Conservation (phyloP, 2,113 vertebrate genomes). For the Trogon surrucura region DNA sequence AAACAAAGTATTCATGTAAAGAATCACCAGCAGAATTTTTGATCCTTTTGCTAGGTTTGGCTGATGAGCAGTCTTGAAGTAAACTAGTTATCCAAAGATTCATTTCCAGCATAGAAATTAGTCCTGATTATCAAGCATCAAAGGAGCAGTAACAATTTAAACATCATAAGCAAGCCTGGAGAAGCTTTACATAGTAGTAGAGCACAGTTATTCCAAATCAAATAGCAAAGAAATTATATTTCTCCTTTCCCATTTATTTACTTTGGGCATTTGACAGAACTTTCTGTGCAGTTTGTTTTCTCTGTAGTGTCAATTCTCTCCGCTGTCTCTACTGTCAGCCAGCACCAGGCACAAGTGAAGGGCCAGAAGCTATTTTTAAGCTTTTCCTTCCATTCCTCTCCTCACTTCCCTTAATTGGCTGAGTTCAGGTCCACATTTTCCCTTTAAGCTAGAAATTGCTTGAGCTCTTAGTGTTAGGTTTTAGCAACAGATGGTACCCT, state of each 20-base stretch:
- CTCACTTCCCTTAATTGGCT: slow-evolving; percentile 18
- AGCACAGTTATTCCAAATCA: background rate
- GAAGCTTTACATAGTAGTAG: background rate
- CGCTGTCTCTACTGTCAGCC: background rate
- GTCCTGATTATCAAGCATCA: background rate
- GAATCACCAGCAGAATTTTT: background rate
- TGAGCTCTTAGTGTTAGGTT: slow-evolving; percentile 26
- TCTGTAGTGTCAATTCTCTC: background rate
- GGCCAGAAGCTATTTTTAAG: slow-evolving; percentile 39
- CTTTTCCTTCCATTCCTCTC: background rate
- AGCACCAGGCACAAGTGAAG: background rate
- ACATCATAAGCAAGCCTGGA: background rate
- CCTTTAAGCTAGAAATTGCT: slow-evolving; percentile 25
- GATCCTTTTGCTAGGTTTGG: background rate
- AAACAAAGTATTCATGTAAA: background rate
- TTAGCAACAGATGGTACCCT: slow-evolving; percentile 55
- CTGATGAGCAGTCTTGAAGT: background rate
- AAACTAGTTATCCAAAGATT: background rate
- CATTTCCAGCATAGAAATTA: background rate
- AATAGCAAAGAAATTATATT: background rate
- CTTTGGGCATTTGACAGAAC: background rate
- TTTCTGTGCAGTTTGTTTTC: background rate
- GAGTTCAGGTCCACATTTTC: background rate
- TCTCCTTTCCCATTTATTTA: background rate
- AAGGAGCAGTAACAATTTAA: background rate